phyloP scores from a whole-genome alignment of 2,888 invertebrate species.

The Oscheius sp. region DNA sequence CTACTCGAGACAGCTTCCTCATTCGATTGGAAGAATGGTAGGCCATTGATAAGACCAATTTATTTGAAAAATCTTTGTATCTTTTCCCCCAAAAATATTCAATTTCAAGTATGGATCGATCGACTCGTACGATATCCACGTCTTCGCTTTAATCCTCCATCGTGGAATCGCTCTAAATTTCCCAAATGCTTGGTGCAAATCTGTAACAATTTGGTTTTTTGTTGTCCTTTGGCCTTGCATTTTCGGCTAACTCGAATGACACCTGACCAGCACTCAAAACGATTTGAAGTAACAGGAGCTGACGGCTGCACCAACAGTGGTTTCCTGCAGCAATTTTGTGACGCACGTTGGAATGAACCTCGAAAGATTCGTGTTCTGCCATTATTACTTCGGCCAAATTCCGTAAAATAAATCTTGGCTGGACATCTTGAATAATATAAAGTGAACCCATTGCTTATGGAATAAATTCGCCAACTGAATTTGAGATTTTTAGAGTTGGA shows the following conservation, averaged over 20 bases:
- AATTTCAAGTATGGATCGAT: too few relatives aligned
- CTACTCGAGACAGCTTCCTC: background rate
- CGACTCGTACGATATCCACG: slow-evolving; percentile 79
- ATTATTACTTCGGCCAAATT: slow-evolving; percentile 75
- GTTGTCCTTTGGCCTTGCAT: slow-evolving; percentile 29
- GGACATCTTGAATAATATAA: slow-evolving; percentile 76
- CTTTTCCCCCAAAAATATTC: too few relatives aligned
- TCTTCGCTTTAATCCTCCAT: slow-evolving; percentile 68
- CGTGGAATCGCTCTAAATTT: slow-evolving; percentile 38
- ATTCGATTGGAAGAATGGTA: background rate
- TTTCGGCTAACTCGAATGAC: slow-evolving; percentile 41
- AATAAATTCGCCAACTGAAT: too few relatives aligned
- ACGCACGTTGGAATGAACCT: slow-evolving; percentile 70
- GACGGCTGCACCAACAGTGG: slow-evolving; percentile 78
- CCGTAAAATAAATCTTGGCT: too few relatives aligned
- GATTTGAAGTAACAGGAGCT: slow-evolving; percentile 79
- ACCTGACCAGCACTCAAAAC: slow-evolving; percentile 74
- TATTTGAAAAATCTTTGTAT: slow-evolving; percentile 23
- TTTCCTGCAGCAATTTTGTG: too few relatives aligned
- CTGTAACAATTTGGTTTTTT: slow-evolving; percentile 20
- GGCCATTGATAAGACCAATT: too few relatives aligned
- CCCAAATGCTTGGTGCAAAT: slow-evolving; percentile 39
- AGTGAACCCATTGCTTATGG: background rate
- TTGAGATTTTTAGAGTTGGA: too few relatives aligned
- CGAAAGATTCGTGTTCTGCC: slow-evolving; percentile 76